These are phyloP conservation scores for Lepidothrix coronata DNA, from an alignment of 2,113 vertebrate species.

Conservation along the genomic window DNA sequence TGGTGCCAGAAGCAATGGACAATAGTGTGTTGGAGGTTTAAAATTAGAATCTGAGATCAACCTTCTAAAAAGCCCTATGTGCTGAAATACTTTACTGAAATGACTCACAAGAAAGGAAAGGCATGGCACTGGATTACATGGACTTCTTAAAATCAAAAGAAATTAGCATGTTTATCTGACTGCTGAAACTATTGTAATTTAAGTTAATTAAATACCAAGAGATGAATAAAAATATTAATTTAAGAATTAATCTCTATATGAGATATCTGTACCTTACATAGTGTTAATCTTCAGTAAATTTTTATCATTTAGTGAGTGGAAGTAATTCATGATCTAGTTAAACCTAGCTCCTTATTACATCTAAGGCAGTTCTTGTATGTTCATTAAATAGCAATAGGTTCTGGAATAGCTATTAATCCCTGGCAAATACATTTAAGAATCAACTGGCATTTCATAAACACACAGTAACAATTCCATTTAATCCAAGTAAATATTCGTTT, in stretches of 20 bases:
- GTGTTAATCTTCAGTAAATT: slow-evolving; percentile 20
- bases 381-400: slow-evolving; percentile 44
- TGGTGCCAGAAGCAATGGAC: background rate
- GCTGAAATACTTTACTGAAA: background rate
- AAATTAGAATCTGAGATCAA: slow-evolving; percentile 19
- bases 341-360: background rate
- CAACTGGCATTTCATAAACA: slow-evolving; percentile 55
- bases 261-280: background rate
- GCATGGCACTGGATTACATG: background rate
- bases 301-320: background rate
- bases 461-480: slow-evolving; percentile 8
- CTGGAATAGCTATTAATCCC: slow-evolving; percentile 42
- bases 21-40: background rate
- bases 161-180: background rate
- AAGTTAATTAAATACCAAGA: slow-evolving; percentile 8
- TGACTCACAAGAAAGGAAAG: background rate
- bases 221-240: slow-evolving; percentile 2
- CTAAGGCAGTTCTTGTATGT: background rate
- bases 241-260: slow-evolving; percentile 13
- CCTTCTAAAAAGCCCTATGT: background rate
- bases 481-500: slow-evolving; percentile 44
- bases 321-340: slow-evolving; percentile 29
- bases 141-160: background rate
- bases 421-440: slow-evolving; percentile 45
- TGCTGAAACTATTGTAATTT: background rate